Base-by-base conservation (phyloP, 2,888 invertebrate species). In the Lampropteryx suffumata region DNA sequence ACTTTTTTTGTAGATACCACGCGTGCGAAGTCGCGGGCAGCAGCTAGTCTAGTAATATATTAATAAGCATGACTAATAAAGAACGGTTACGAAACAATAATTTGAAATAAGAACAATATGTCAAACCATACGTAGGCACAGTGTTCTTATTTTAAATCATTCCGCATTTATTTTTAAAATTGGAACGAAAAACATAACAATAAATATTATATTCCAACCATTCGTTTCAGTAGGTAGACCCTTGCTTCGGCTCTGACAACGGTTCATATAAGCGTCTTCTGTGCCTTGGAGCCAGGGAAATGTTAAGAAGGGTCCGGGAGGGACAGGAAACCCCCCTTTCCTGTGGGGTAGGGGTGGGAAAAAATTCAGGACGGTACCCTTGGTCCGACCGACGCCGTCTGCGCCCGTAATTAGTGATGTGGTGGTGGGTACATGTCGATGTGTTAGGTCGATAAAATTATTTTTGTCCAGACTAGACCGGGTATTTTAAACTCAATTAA, bases 251-350 rank as follows among this genome's bases (percentile, higher is more conserved):
- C 44, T 29, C 50, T 54, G 50, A 41, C 17, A 27, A 13, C 46
- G 47, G 51, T 50, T 50, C 50, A 55, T 55, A 47, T 44, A 55
- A 55, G 50, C 84, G 77, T 86, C 87, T 88, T 82, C 82, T 79
- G 84, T 84, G 84, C 85, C 84, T 81, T 71, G 77, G 79, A 83
- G 84, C 81, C 85, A 82, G 87, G 88, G 84, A 53, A 52, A 82
- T 84, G 86, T 85, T 89, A 89, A 89, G 84, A 90, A 85, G 86
- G 84, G 86, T 84, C 82, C 76, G 84, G 83, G 84, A 69, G 84
- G 81, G 83, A 79, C 76, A 79, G 79, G 84, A 80, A 75, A 67
- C 72, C 76, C 67, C 79, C 78, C 67, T 62, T 47, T 71, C 78
- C 79, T 73, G 75, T 77, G 79, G 81, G 78, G 79, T 81, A 71